Base-by-base conservation (phyloP, 2,888 invertebrate species). In the Bimastos eiseni region DNA sequence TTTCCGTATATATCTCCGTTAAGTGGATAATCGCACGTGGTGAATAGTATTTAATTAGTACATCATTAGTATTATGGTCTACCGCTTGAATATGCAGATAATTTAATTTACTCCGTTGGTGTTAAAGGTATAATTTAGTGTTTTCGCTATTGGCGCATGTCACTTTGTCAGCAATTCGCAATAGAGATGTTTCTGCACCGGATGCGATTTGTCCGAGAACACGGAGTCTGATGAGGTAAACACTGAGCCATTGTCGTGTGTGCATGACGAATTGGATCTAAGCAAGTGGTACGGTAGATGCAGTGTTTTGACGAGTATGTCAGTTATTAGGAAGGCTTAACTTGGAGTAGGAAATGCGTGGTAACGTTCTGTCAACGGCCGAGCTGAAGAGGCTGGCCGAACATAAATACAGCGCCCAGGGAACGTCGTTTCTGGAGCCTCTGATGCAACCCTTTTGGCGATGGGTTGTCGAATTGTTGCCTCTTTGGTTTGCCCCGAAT, bases 401-500 rank as follows among this genome's bases (percentile, higher is more conserved):
- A 95, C 99, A 99, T 96, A 98, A 98, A 96, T 99, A 99, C 96
- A 97, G 97, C 94, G 97, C 98, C 95, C 96, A 97, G 93, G 97
- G 97, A 95, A 96, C 96, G 92, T 97, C 98, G 95, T 95, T 98
- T 94, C 96, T 98, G 94, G 98, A 99, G 96, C 97, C 97, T 92
- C 96, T 97, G 94, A 96, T 99, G 94, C 98, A 99, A 96, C 97
- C 97, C 90, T 99, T 98, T 97, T 99, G 99, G 99, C 97, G 98
- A 95, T 98, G 98, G 97, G 96, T 99, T 93, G 96, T 97, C 37
- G 94, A 97, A 95, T 97, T 98, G 90, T 94, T 95, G 91, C 99
- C 99, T 83, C 95, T 98, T 92, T 98, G 98, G 97, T 96, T 99
- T 93, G 99, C 99, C 90, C 99, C 99, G 94, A 99, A 99, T 96